Percentiles rank a stretch among this genome's conserved stretches.
phyloP scores from a whole-genome alignment of 2,113 vertebrate species.

The Enhydra lutris region DNA sequence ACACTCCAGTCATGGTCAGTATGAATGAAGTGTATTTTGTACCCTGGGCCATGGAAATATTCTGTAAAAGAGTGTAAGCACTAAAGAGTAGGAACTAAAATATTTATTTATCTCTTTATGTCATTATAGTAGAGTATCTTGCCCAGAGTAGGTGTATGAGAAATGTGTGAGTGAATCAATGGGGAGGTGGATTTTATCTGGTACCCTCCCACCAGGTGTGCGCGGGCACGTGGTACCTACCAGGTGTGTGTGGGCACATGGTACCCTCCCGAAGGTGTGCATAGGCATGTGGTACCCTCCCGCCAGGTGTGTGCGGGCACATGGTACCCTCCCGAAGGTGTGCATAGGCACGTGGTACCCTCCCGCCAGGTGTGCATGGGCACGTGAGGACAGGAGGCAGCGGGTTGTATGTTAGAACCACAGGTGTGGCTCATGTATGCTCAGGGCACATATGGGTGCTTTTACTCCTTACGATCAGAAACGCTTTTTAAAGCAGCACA shows the following conservation, averaged over 20 bases:
- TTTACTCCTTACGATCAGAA: slow-evolving; percentile 29
- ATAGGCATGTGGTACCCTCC: rapidly evolving
- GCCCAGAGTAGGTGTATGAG: not conserved
- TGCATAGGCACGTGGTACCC: not conserved
- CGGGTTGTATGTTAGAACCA: rapidly evolving
- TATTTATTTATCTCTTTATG: not conserved
- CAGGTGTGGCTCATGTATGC: not conserved
- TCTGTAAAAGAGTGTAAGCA: not conserved
- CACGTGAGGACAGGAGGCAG: no score
- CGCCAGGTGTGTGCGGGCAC: rapidly evolving
- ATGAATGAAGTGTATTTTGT: not conserved
- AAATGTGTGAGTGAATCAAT: not conserved
- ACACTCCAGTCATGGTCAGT: not conserved
- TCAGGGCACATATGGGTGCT: not conserved
- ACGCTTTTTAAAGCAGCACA: not conserved
- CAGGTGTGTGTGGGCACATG: no score
- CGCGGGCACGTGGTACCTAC: rapidly evolving
- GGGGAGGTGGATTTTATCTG: not conserved
- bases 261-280: not conserved
- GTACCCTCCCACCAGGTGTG: not conserved
- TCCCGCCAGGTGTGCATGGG: not conserved
- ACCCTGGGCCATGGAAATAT: not conserved
- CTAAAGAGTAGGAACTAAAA: not conserved
- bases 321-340: no score
- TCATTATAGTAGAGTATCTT: not conserved